Evolutionary conservation across 2,113 vertebrate genomes (phyloP).

Genomic region (Tragelaphus imberbis): DNA sequence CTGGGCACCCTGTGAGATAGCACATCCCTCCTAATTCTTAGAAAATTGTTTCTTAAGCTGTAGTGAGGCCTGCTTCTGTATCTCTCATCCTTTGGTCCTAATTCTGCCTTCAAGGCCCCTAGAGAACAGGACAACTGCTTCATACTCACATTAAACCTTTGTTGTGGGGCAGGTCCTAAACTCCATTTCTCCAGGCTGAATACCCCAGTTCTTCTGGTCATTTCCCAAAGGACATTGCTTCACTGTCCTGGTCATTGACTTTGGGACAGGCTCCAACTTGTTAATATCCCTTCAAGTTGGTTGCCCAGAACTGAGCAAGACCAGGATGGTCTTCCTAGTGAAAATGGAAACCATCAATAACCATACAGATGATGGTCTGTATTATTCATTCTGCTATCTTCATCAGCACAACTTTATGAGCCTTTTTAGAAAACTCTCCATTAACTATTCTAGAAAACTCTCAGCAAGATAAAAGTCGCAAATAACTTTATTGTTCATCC

Average conservation of each 20-base stretch:
- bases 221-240: neutral
- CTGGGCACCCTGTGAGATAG: neutral
- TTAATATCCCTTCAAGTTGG: neutral
- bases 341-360: neutral
- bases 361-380: neutral
- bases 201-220: neutral
- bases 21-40: neutral
- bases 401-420: neutral
- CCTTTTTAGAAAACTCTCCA: neutral
- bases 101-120: neutral
- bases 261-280: neutral
- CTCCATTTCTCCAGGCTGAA: neutral
- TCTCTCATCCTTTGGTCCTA: neutral
- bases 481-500: neutral
- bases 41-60: neutral
- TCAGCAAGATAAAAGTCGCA: neutral
- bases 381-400: neutral
- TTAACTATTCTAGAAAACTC: neutral
- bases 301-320: neutral
- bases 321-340: neutral
- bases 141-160: neutral
- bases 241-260: neutral
- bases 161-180: neutral
- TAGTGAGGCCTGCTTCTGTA: neutral
- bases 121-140: neutral